Conservation (phyloP, 2,797 vertebrate genomes). For the Synanceia verrucosa region DNA sequence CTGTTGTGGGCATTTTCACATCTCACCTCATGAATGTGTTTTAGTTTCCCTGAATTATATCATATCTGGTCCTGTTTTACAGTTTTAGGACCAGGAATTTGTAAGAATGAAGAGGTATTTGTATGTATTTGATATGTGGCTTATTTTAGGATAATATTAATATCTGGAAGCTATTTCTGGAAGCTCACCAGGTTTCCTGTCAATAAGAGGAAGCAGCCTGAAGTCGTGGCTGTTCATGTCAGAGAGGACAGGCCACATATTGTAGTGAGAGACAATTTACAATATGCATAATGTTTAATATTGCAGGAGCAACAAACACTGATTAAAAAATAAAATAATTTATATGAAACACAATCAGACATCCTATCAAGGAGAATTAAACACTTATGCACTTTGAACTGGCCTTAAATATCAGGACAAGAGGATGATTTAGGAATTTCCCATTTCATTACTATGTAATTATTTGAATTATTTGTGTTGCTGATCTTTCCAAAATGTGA, state of each 20-base stretch:
- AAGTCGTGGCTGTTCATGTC: conserved; percentile 13
- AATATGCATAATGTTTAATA: not conserved
- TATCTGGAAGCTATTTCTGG: conserved; percentile 25
- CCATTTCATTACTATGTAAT: not conserved
- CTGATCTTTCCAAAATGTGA: not conserved
- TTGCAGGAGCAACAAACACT: not conserved
- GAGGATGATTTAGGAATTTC: not conserved
- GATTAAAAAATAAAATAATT: not conserved
- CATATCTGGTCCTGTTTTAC: not conserved
- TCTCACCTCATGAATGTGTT: not conserved
- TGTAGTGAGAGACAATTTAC: not conserved
- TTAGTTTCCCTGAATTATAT: not conserved
- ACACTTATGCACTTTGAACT: not conserved
- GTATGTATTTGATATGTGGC: not conserved
- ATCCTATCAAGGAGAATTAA: not conserved
- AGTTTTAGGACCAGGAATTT: not conserved
- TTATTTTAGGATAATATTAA: conserved; percentile 14
- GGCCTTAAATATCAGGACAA: not conserved
- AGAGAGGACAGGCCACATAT: not conserved
- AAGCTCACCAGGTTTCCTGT: conserved; percentile 57
- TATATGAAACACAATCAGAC: accelerated
- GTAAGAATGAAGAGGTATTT: not conserved
- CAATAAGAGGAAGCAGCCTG: conserved; percentile 59
- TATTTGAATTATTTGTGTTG: not conserved
- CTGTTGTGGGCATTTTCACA: too few relatives aligned